Conservation (phyloP, 2,888 invertebrate genomes). For the Tuberolachnus salignus region DNA sequence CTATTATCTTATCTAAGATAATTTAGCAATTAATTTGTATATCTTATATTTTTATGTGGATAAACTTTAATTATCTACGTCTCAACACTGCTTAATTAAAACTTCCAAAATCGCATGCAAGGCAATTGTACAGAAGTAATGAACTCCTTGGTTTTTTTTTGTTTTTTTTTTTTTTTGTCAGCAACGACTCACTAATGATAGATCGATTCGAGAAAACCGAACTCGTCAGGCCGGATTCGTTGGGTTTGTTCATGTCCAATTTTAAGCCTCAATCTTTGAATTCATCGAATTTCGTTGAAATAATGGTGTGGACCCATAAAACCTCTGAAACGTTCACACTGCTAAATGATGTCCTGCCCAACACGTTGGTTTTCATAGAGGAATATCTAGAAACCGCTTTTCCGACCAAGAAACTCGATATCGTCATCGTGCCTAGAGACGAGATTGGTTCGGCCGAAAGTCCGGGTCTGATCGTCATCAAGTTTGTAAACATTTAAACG, state of each 20-base stretch:
- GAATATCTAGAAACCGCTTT: conserved; percentile 25
- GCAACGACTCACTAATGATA: conserved; percentile 16
- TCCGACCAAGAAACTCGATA: conserved; percentile 40
- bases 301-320: conserved; percentile 26
- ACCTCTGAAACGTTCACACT: background rate
- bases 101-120: no score
- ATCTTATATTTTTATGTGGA: no score
- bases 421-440: conserved; percentile 18
- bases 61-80: no score
- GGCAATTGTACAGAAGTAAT: no score
- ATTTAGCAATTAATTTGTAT: no score
- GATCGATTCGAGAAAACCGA: conserved; percentile 51
- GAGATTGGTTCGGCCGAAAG: conserved; percentile 9
- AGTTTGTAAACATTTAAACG: background rate
- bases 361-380: conserved; percentile 29
- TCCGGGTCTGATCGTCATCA: conserved; percentile 41
- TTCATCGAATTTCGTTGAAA: background rate
- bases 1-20: no score
- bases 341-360: conserved; percentile 23
- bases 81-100: no score
- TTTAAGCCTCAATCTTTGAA: background rate
- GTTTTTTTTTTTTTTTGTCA: conserved; percentile 3
- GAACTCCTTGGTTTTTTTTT: no score
- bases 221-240: conserved; percentile 38
- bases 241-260: conserved; percentile 43